Evolutionary conservation across 2,888 invertebrate species (phyloP), one percentile per base, ranked within the genome.

Genomic region (Leucania comma): DNA sequence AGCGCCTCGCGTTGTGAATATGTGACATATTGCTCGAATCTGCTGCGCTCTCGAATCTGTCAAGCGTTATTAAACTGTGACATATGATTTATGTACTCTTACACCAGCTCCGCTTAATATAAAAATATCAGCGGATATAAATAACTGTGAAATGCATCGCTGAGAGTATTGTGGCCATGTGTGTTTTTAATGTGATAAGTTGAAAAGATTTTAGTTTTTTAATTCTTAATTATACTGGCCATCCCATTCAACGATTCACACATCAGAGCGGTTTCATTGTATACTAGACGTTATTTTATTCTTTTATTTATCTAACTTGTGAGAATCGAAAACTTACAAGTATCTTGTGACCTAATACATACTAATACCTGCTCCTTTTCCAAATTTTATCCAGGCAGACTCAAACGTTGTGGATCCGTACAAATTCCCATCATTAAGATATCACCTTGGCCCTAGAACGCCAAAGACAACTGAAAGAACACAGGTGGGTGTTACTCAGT

Each of bases 21-120:
- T 88, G 88, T 93, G 91, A 92, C 92, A 92, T 91, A 93, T 93
- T 91, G 91, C 93, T 87, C 75, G 88, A 91, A 91, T 92, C 88
- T 94, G 94, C 94, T 91, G 89, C 90, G 93, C 91, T 90, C 88
- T 92, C 93, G 89, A 91, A 92, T 92, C 91, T 91, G 93, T 92
- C 93, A 92, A 88, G 88, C 91, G 89, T 91, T 92, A 92, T 93
- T 93, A 93, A 91, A 90, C 92, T 90, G 87, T 90, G 90, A 90
- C 91, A 84, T 87, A 76, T 90, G 91, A 91, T 91, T 91, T 91
- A 91, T 90, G 87, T 85, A 88, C 86, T 83, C 86, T 80, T 78
- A 81, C 79, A 75, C 61, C 74, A 77, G 72, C 72, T 81, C 61
- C 75, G 72, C 81, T 74, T 76, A 68, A 64, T 78, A 77, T 82